Conservation (phyloP, 1,140 invertebrate species). For the Sinella curviseta region DNA sequence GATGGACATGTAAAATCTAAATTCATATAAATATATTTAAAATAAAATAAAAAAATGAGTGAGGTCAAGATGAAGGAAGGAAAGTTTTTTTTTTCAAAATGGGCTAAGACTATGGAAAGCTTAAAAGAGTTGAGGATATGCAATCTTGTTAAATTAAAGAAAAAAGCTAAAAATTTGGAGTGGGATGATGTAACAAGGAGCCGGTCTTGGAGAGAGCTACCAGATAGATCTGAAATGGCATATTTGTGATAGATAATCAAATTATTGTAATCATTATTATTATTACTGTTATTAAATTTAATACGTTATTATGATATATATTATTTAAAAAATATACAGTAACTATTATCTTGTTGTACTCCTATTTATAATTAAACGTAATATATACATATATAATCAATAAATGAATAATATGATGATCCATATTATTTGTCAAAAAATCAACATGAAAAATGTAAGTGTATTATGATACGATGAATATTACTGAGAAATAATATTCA, state of each 20-base stretch:
- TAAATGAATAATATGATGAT: neutral
- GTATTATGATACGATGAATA: neutral
- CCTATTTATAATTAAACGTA: neutral
- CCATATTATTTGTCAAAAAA: neutral
- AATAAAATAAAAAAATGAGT: neutral
- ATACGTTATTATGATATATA: conserved; percentile 10
- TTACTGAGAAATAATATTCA: neutral
- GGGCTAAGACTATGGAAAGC: neutral
- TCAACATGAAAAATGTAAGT: neutral
- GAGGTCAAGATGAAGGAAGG: neutral
- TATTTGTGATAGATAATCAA: conserved; percentile 25
- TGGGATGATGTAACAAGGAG: neutral
- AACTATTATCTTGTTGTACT: conserved; percentile 5
- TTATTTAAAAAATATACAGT: conserved; percentile 3
- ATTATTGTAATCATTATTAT: conserved; percentile 1
- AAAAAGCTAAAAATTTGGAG: neutral
- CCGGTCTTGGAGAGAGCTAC: conserved; percentile 14
- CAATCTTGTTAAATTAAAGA: neutral
- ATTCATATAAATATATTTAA: neutral
- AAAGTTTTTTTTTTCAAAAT: neutral
- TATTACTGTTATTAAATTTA: neutral
- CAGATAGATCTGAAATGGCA: conserved; percentile 25
- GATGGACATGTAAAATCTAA: neutral
- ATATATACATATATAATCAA: neutral
- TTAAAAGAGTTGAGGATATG: no score